Evolutionary conservation across 2,888 invertebrate species (phyloP), one percentile per base, ranked within the genome.

Genomic region (Drosophila subsilvestris): DNA sequence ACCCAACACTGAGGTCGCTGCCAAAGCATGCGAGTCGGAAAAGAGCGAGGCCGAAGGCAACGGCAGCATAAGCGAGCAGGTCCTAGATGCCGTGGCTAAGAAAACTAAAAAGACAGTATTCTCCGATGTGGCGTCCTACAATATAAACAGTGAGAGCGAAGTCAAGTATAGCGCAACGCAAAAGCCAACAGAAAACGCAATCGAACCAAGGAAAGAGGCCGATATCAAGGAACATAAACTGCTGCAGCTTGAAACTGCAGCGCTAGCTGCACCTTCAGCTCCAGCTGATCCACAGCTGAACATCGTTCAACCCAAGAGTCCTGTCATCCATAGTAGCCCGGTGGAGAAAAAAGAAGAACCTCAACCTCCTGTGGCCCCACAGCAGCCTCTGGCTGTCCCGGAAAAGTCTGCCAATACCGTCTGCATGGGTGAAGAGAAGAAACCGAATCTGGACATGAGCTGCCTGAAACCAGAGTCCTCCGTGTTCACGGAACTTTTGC

Each of bases 61-160:
- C 37, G 65, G 70, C 61, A 77, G 73, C 63, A 73, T 78, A 72
- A 82, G 79, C 69, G 91, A 92, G 49, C 90, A 92, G 69, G 86
- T 89, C 12, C 80, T 92, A 18, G 89, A 91, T 75, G 90, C 91
- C 1, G 90, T 89, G 32, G 90, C 92, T 1, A 91, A 92, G 75
- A 92, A 92, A 75, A 92, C 91, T 0, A 92, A 92, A 66, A 91
- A 93, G 55, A 90, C 90, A 2, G 69, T 91, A n/a, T 88, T 90
- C 42, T 86, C 90, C 3, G 90, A 90, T n/a, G 73, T 72, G 5
- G 48, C 76, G 10, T 54, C 69, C 5, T 80, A 76, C 17, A 81
- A 77, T 17, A 53, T 44, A n/a, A 37, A 37, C 37, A 37, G 14
- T n/a, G 37, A 37, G 37, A 37, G 14, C 37, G 63, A 65, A 17